Evolutionary conservation across 2,888 invertebrate species (phyloP).

Genomic region (Tinea pellionella): DNA sequence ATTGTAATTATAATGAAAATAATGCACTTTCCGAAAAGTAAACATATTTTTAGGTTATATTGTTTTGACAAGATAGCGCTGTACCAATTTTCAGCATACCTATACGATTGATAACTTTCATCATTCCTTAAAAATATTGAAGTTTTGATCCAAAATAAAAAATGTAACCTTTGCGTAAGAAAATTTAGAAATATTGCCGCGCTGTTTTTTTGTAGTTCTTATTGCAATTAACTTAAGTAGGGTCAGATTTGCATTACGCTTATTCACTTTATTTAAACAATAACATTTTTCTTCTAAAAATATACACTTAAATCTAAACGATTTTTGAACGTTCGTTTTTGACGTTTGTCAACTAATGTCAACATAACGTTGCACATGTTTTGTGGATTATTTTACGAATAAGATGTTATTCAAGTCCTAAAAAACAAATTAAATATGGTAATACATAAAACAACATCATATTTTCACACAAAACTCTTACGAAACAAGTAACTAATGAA

Average conservation of each 20-base stretch:
- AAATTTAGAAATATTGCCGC: no score
- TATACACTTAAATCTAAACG: no score
- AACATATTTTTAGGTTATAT: slow-evolving; percentile 44
- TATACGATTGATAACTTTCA: no score
- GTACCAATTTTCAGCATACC: not conserved
- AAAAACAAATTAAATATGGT: not conserved
- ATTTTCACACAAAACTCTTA: not conserved
- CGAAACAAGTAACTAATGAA: not conserved
- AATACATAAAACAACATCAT: not conserved
- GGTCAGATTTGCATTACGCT: no score
- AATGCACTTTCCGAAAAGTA: slow-evolving; percentile 27
- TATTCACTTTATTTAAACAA: no score
- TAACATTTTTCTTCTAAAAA: no score
- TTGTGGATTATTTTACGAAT: not conserved
- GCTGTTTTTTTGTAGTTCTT: no score
- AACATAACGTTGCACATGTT: not conserved
- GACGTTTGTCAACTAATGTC: not conserved
- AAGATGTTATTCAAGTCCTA: not conserved
- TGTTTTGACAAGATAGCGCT: slow-evolving; percentile 16
- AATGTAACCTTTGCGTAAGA: no score
- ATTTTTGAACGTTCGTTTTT: not conserved
- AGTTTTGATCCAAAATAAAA: no score
- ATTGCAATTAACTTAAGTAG: no score
- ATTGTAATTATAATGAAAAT: slow-evolving; percentile 31
- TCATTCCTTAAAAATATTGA: no score